Evolutionary conservation across 2,113 vertebrate genomes (phyloP), one percentile per base, ranked within the genome.

Genomic region (Dromaius novaehollandiae): DNA sequence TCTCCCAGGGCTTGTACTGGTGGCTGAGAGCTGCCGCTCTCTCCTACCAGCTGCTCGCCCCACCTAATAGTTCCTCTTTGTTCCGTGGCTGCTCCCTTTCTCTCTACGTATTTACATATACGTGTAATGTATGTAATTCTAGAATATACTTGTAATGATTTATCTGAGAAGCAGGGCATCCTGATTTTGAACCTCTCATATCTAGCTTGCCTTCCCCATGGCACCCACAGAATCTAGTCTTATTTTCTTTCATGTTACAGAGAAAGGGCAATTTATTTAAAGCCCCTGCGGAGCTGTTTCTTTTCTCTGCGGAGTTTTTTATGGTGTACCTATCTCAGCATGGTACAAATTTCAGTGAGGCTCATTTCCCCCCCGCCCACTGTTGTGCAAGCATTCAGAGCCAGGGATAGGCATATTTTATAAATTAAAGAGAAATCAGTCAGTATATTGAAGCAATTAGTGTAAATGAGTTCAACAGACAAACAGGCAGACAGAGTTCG

Each of bases 361-460:
- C 61, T 93, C 40, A 73, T 87, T 89, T 11, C 38, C 44, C 51
- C 38, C 11, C 65, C 0, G 0, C 32, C 51, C 53, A 69, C 64
- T 89, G 38, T 89, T 82, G 70, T 12, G 4, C 61, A 93, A 92
- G 51, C 20, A 17, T 6, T 89, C 8, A 36, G 89, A 95, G 58
- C 8, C 25, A 87, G 70, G 40, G 61, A 61, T 44, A 91, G 21
- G 20, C 69, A 87, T 82, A 91, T 89, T 92, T 96, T 96, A 74
- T 56, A 94, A 96, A 95, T 92, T 92, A 95, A 94, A 91, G 94
- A 94, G 28, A 93, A 86, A 96, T 92, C 74, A 89, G 77, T 90
- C 66, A 77, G 82, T 91, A 81, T 56, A 78, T 53, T 94, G 87
- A 88, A 96, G 65, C 51, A 97, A 95, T 95, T 96, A 95, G 70